A percentile compares a stretch with the other conserved stretches of the same genome.
phyloP scores from a whole-genome alignment of 2,797 vertebrate species.

The Borostomias antarcticus region DNA sequence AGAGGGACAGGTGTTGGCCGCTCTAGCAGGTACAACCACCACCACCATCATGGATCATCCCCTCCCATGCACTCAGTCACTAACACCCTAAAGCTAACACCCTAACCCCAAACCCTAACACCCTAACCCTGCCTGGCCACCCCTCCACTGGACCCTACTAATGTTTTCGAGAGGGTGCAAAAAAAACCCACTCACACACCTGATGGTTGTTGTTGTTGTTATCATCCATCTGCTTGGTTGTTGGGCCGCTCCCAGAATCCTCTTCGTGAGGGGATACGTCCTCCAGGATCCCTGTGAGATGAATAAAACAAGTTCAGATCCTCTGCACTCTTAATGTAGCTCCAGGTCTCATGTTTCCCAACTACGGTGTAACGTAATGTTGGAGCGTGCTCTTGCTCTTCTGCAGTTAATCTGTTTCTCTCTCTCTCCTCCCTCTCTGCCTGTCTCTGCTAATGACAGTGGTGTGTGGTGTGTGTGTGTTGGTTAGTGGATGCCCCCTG shows the following conservation, averaged over 20 bases:
- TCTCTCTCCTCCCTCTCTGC: constrained; percentile 29
- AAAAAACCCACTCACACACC: constrained; percentile 12
- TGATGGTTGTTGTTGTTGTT: constrained; percentile 52
- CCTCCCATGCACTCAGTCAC: constrained; percentile 2
- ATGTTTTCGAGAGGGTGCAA: not conserved
- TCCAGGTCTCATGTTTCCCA: not conserved
- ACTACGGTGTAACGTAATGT: not conserved
- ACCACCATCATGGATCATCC: constrained; percentile 19
- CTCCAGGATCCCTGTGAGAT: constrained; percentile 56
- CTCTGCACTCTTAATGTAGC: not conserved
- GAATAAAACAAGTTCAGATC: constrained; percentile 10
- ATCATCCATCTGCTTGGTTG: constrained; percentile 42
- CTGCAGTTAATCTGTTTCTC: not conserved
- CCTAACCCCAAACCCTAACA: constrained; percentile 41
- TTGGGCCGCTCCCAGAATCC: constrained; percentile 24
- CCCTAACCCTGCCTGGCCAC: no score
- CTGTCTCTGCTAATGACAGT: constrained; percentile 28
- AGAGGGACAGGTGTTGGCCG: constrained; percentile 55
- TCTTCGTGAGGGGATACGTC: constrained; percentile 46
- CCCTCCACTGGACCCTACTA: no score
- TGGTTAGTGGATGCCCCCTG: constrained; percentile 46
- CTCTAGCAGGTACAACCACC: constrained; percentile 3
- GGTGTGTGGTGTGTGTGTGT: constrained; percentile 35
- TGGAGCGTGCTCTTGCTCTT: not conserved
- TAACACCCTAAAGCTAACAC: constrained; percentile 13